Evolutionary conservation across 2,113 vertebrate genomes (phyloP).

Genomic region (Neodontobutis hainanensis): DNA sequence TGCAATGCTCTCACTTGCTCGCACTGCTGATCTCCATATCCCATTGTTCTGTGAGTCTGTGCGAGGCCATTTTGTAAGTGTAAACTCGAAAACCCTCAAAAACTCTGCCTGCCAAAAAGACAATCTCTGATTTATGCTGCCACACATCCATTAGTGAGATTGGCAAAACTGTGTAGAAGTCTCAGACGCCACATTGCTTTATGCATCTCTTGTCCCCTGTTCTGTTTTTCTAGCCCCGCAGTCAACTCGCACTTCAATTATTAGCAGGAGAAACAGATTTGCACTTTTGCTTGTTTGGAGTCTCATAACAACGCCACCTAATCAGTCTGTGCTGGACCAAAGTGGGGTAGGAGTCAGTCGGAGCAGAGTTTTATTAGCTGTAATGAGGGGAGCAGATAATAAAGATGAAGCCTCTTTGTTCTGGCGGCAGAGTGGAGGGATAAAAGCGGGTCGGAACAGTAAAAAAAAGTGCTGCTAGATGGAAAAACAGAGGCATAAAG

Average conservation of each 20-base stretch:
- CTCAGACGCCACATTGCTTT: background rate
- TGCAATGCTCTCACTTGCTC: background rate
- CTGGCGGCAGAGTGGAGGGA: slow-evolving; percentile 6
- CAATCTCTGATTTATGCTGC: slow-evolving; percentile 31
- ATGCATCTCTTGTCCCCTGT: slow-evolving; percentile 15
- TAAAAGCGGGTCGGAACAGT: slow-evolving; percentile 13
- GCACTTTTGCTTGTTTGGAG: slow-evolving; percentile 28
- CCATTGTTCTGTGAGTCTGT: no score
- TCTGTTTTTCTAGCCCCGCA: slow-evolving; percentile 16
- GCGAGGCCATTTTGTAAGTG: background rate
- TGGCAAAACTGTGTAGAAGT: slow-evolving; percentile 10
- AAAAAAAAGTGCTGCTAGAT: background rate
- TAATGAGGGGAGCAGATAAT: slow-evolving; percentile 49
- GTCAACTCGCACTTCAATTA: slow-evolving; percentile 43
- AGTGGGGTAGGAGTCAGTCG: slow-evolving; percentile 14
- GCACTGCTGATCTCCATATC: no score
- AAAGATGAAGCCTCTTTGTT: slow-evolving; percentile 41
- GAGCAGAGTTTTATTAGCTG: slow-evolving; percentile 42
- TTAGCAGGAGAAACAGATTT: slow-evolving; percentile 21
- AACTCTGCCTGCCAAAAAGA: slow-evolving; percentile 17
- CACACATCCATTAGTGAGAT: slow-evolving; percentile 38
- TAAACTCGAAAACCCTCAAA: slow-evolving; percentile 18
- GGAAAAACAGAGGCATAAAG: background rate
- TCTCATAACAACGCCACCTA: slow-evolving; percentile 40
- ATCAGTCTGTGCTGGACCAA: slow-evolving; percentile 37